Conservation (phyloP, 1,140 invertebrate species). For the Cecropterus lyciades region DNA sequence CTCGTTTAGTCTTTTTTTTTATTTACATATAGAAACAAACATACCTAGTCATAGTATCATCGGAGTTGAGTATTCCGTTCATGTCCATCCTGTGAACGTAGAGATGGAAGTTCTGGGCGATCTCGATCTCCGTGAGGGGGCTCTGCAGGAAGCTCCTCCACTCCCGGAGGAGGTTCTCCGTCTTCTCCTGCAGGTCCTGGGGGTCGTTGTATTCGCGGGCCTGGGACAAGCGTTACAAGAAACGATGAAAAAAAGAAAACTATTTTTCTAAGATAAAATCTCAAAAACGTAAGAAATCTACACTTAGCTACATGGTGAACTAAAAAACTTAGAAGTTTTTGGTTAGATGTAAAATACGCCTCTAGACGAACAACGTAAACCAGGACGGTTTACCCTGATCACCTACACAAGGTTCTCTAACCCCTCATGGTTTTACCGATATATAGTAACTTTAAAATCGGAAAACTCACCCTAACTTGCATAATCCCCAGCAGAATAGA, state of each 20-base stretch:
- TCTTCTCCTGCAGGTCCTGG: slow-evolving; percentile 97
- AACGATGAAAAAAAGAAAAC: too few relatives aligned
- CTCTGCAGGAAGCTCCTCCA: slow-evolving; percentile 97
- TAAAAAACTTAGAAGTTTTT: too few relatives aligned
- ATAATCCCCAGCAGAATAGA: slow-evolving; percentile 97
- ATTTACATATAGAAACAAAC: background rate
- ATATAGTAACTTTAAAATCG: too few relatives aligned
- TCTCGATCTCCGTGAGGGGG: slow-evolving; percentile 89
- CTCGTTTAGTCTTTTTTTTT: too few relatives aligned
- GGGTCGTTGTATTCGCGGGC: slow-evolving; percentile 97
- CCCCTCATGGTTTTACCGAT: too few relatives aligned
- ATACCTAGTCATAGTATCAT: slow-evolving; percentile 95
- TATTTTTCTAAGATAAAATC: background rate
- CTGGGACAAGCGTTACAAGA: slow-evolving; percentile 77
- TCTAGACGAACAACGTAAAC: too few relatives aligned
- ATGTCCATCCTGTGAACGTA: slow-evolving; percentile 99
- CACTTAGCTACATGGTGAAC: too few relatives aligned
- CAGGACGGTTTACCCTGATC: too few relatives aligned
- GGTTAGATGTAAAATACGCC: too few relatives aligned
- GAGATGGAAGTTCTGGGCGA: slow-evolving; percentile 96
- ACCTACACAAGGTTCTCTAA: too few relatives aligned
- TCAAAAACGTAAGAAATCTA: too few relatives aligned
- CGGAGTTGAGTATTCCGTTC: slow-evolving; percentile 90
- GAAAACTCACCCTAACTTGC: slow-evolving; percentile 87
- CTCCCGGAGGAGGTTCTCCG: slow-evolving; percentile 96